A percentile compares a stretch with the other conserved stretches of the same genome.
These are phyloP conservation scores for Cryptocheilus praepositus DNA, from an alignment of 2,888 invertebrate genomes.

Conservation along the genomic window DNA sequence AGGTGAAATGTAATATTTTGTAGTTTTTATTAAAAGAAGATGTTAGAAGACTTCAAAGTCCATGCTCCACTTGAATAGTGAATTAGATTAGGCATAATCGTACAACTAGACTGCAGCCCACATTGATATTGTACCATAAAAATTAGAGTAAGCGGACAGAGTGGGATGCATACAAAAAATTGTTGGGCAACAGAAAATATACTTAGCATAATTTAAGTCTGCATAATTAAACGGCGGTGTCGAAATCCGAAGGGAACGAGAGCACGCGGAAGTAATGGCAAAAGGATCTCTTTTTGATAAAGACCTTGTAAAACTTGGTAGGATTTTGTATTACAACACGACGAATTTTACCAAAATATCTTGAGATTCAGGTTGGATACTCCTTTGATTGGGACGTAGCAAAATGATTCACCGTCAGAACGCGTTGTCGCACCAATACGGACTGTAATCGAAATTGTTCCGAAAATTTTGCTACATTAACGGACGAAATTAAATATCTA, in stretches of 20 bases:
- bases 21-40: constrained; percentile 6
- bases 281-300: constrained; percentile 10
- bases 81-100: constrained; percentile 37
- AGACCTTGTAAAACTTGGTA: constrained; percentile 8
- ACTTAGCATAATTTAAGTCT: constrained; percentile 36
- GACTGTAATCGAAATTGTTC: constrained; percentile 10
- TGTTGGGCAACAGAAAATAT: constrained; percentile 23
- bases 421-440: too few relatives aligned
- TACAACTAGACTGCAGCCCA: constrained; percentile 47
- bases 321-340: constrained; percentile 16
- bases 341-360: constrained; percentile 1
- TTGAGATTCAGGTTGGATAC: too few relatives aligned
- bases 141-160: constrained; percentile 41
- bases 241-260: too few relatives aligned
- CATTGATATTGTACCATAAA: constrained; percentile 57
- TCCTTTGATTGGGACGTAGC: too few relatives aligned
- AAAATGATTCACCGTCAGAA: too few relatives aligned
- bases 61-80: constrained; percentile 48
- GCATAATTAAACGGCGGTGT: constrained; percentile 34
- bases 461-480: constrained; percentile 28
- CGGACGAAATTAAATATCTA: constrained; percentile 27
- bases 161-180: constrained; percentile 51
- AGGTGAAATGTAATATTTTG: constrained; percentile 1
- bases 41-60: constrained; percentile 12
- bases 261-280: neutral